phyloP scores from a whole-genome alignment of 2,113 vertebrate species.

The Corythoichthys haematopterus region DNA sequence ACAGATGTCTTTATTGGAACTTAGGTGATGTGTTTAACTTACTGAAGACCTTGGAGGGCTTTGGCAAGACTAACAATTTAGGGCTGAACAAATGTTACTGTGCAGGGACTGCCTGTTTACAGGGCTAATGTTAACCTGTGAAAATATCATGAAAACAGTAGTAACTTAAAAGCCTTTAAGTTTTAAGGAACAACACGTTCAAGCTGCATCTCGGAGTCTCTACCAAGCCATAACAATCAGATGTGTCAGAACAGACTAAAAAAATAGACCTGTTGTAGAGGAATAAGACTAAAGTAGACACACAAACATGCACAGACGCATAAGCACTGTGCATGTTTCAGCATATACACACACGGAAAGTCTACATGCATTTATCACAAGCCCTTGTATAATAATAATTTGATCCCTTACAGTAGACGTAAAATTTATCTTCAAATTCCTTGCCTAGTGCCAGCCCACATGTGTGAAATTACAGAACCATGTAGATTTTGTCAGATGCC shows the following conservation, averaged over 20 bases:
- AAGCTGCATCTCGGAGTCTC: slow-evolving; percentile 37
- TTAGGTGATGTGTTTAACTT: slow-evolving; percentile 25
- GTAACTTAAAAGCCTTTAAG: too few species aligned
- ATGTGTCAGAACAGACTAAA: slow-evolving; percentile 49
- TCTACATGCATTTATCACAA: background rate
- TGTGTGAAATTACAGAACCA: too few species aligned
- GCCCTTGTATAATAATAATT: too few species aligned
- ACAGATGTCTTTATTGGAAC: slow-evolving; percentile 17
- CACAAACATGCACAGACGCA: background rate
- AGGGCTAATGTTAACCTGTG: background rate
- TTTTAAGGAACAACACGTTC: slow-evolving; percentile 19
- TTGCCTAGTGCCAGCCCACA: too few species aligned
- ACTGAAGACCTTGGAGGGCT: slow-evolving; percentile 43
- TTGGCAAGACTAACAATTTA: too few species aligned
- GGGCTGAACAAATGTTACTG: too few species aligned
- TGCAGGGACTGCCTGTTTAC: too few species aligned
- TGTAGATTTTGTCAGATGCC: too few species aligned
- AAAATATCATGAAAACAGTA: too few species aligned
- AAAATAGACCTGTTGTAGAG: slow-evolving; percentile 30
- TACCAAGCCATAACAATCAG: slow-evolving; percentile 35
- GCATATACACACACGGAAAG: slow-evolving; percentile 6
- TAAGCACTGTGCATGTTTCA: background rate
- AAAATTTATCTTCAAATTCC: too few species aligned
- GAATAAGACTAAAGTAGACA: slow-evolving; percentile 31
- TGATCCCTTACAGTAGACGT: too few species aligned